Evolutionary conservation across 1,140 invertebrate species (phyloP).

Genomic region (Druon quercuslanigerum): DNA sequence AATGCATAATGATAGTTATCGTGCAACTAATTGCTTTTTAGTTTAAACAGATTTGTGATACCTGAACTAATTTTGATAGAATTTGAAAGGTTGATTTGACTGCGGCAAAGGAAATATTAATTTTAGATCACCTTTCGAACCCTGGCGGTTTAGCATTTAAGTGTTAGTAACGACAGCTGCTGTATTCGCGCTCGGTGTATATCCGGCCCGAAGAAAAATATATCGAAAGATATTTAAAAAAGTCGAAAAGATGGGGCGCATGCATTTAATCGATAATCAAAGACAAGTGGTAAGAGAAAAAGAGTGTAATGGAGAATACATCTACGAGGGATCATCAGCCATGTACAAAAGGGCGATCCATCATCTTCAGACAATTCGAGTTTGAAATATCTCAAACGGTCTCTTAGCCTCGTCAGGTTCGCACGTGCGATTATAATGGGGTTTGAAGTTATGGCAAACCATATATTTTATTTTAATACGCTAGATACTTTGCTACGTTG

Average conservation of each 20-base stretch:
- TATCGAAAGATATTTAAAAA: slow-evolving; percentile 51
- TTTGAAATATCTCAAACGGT: slow-evolving; percentile 54
- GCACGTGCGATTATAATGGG: slow-evolving; percentile 53
- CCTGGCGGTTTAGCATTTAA: slow-evolving; percentile 8
- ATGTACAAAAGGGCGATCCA: slow-evolving; percentile 59
- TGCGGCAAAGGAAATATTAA: slow-evolving; percentile 4
- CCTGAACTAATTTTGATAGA: too few relatives aligned
- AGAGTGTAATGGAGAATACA: slow-evolving; percentile 57
- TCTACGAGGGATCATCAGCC: slow-evolving; percentile 59
- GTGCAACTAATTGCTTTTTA: too few relatives aligned
- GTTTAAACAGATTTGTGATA: too few relatives aligned
- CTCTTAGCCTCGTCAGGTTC: slow-evolving; percentile 45
- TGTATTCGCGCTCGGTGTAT: slow-evolving; percentile 22
- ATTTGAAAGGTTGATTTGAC: background rate
- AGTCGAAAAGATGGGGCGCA: slow-evolving; percentile 53
- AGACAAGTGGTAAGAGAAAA: slow-evolving; percentile 54
- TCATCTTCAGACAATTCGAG: slow-evolving; percentile 59
- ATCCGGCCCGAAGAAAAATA: slow-evolving; percentile 36
- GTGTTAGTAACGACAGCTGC: slow-evolving; percentile 17
- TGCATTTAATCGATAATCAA: slow-evolving; percentile 61
- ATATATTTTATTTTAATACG: background rate
- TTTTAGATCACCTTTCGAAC: background rate
- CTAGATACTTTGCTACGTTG: too few relatives aligned
- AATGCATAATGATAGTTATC: too few relatives aligned
- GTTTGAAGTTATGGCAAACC: slow-evolving; percentile 44